Conservation (phyloP, 2,888 invertebrate genomes). For the Pseudoips prasinana region DNA sequence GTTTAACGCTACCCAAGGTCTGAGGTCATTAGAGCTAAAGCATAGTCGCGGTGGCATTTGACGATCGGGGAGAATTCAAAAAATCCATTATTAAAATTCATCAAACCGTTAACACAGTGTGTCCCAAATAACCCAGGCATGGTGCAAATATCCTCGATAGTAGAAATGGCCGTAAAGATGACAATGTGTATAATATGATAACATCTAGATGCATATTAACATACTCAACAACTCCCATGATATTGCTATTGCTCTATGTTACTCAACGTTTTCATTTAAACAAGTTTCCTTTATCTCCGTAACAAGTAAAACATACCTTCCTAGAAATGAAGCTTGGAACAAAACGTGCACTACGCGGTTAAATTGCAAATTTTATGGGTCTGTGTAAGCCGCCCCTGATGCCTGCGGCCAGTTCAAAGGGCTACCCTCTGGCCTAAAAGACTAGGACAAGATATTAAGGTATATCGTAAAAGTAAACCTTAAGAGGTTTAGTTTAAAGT, state of each 20-base stretch:
- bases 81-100: too few relatives aligned
- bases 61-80: too few relatives aligned
- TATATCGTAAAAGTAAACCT: conserved; percentile 24
- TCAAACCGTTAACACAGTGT: too few relatives aligned
- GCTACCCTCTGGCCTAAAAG: conserved; percentile 48
- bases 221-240: too few relatives aligned
- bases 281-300: conserved; percentile 4
- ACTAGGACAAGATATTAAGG: conserved; percentile 38
- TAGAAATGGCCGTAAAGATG: too few relatives aligned
- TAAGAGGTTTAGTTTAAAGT: conserved; percentile 11
- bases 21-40: too few relatives aligned
- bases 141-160: too few relatives aligned
- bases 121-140: too few relatives aligned
- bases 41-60: too few relatives aligned
- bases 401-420: conserved; percentile 71
- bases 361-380: conserved; percentile 58
- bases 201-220: too few relatives aligned
- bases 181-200: too few relatives aligned
- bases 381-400: conserved; percentile 43
- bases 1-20: too few relatives aligned
- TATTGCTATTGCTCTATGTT: conserved; percentile 17
- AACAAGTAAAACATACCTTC: conserved; percentile 8
- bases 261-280: conserved; percentile 25
- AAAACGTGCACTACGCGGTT: conserved; percentile 32
- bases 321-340: conserved; percentile 11